Base-by-base conservation (phyloP, 64 coral and sea anemone species). In the Catalaphyllia jardinei region DNA sequence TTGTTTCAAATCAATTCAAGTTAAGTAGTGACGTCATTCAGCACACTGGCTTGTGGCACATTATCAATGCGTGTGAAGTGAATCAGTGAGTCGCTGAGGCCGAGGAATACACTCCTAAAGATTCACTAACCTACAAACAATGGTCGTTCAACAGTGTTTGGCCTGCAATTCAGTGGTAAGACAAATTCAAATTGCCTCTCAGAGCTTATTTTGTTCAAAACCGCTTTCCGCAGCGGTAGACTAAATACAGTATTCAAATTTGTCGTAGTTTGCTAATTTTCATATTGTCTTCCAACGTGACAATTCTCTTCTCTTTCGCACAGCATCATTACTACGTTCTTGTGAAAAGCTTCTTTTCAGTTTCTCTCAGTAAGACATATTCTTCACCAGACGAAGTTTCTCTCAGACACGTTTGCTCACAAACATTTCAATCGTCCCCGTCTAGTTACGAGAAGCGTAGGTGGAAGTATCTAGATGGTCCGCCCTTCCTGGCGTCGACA, bases 71-170 rank as follows among this genome's bases (percentile, higher is more conserved):
- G 22, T 27, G 65, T 11, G 65, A 69, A 69, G 65, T 69, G 65
- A 69, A 27, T 69, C 65, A 25, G 65, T 69, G 65, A 69, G 65
- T 69, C 65, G 65, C 10, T 69, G 25, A 10, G 8, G 4, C 65
- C 22, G 2, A 10, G 65, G 24, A 69, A 27, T 11, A 25, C 22
- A 7, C 24, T 69, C 22, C 65, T 25, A 69, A 9, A n/a, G 65
- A 8, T 69, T 25, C 8, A 24, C 10, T 69, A 10, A 10, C 25
- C 65, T 29, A 69, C 22, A n/a, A 25, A 69, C 65, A 27, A 69
- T 69, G 65, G 65, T 69, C 20, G 20, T 69, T 69, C 65, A 69
- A 69, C 65, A 25, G 65, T 69, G 65, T 69, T 69, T 69, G 65
- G 65, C 65, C 24, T 69, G 65, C 29, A 69, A 69, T 24, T 69